Evolutionary conservation across 2,797 vertebrate species (phyloP), one percentile per base, ranked within the genome.

Genomic region (Pelochelys cantorii): DNA sequence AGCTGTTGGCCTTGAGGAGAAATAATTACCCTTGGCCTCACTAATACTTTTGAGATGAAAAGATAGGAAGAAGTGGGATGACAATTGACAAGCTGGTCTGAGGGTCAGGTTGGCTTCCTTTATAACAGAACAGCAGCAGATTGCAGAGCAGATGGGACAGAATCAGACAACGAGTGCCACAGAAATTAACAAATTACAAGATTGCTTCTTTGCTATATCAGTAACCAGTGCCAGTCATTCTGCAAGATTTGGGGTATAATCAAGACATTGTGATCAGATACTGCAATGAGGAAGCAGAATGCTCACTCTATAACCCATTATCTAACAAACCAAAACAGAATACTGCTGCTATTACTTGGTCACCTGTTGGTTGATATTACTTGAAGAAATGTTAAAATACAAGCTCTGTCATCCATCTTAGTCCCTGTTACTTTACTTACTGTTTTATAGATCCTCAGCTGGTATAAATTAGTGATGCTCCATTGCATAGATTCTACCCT

Each of bases 141-240:
- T 90, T 97, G 96, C 79, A 93, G 57, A 96, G 60, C 94, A 98
- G 95, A 96, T 96, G 95, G 91, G 94, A 87, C 71, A 90, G 79
- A 97, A 94, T 74, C 74, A 97, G 86, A 92, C 94, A 94, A 94
- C 86, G 95, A 95, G 95, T 84, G 79, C 85, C 15, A 48, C 56
- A 93, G 82, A 95, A 95, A 96, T 94, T 83, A 96, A 95, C 62
- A 94, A 90, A 93, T 81, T 1, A n/a, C 85, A 77, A 95, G 81
- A 90, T 55, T 74, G 48, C 65, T 95, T 93, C 55, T 87, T 94
- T 75, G 83, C 57, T 29, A 0, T 53, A 88, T 79, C n/a, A 92
- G 78, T 88, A 90, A 88, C 55, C 80, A 88, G 71, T 87, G 94
- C 94, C 95, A 95, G 81, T 80, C 86, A 92, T 57, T 85, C 85